phyloP scores from a whole-genome alignment of 2,888 invertebrate genomes.

The Amorpha juglandis region DNA sequence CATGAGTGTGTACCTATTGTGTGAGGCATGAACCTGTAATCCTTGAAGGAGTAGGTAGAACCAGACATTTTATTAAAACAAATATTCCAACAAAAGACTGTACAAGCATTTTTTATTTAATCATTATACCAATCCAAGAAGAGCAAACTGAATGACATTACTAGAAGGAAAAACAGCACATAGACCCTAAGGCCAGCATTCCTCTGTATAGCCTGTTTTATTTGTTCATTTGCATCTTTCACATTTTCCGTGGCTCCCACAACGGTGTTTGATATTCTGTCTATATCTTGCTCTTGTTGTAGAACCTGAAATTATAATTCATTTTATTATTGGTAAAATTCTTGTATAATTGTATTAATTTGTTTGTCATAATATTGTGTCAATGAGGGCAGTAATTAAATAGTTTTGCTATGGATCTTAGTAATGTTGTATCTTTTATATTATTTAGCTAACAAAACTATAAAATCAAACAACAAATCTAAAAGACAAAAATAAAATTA shows the following conservation, averaged over 20 bases:
- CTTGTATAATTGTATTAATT: too few species aligned
- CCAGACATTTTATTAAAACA: too few species aligned
- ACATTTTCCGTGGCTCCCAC: constrained; percentile 97
- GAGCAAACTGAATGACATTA: constrained; percentile 97
- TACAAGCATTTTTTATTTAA: constrained; percentile 48
- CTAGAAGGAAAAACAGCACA: constrained; percentile 96
- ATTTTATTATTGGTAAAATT: neutral
- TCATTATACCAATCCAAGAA: constrained; percentile 99
- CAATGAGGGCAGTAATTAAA: too few species aligned
- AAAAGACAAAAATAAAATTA: too few species aligned
- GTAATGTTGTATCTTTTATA: too few species aligned
- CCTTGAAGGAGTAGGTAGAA: too few species aligned
- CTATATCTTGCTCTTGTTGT: constrained; percentile 97
- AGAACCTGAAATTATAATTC: constrained; percentile 85
- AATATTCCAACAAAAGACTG: neutral
- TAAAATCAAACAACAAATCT: too few species aligned
- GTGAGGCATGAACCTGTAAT: too few species aligned
- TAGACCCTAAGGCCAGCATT: constrained; percentile 98
- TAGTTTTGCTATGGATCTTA: too few species aligned
- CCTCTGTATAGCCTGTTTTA: constrained; percentile 97
- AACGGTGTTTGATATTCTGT: constrained; percentile 93
- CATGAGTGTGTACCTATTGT: too few species aligned
- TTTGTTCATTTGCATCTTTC: constrained; percentile 98
- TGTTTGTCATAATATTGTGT: too few species aligned
- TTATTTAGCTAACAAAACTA: too few species aligned